These are phyloP conservation scores for Drosophila sp. DNA, from an alignment of 1,140 invertebrate genomes.

Conservation along the genomic window DNA sequence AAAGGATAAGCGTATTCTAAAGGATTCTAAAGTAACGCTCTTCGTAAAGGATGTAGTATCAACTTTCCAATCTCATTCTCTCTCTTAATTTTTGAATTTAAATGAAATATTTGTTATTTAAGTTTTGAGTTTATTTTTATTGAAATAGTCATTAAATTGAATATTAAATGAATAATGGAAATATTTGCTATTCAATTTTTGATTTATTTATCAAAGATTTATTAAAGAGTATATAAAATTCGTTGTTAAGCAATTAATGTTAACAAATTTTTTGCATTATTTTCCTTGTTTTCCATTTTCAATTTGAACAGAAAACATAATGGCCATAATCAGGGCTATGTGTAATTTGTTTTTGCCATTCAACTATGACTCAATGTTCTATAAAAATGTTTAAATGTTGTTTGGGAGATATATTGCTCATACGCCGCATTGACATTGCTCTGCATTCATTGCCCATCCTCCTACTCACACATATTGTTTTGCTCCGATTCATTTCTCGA, in stretches of 20 bases:
- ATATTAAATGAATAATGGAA: too few species aligned
- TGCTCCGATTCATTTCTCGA: constrained; percentile 52
- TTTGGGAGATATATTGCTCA: constrained; percentile 49
- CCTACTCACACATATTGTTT: too few species aligned
- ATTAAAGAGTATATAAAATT: not conserved
- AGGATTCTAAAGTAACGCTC: too few species aligned
- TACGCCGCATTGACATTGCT: constrained; percentile 62
- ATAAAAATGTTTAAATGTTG: constrained; percentile 32
- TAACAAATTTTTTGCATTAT: not conserved
- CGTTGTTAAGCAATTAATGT: not conserved
- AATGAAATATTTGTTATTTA: too few species aligned
- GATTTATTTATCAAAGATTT: too few species aligned
- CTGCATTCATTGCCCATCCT: constrained; percentile 21
- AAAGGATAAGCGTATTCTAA: not conserved
- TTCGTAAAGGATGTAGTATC: too few species aligned
- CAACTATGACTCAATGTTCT: constrained; percentile 46
- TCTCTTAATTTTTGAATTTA: too few species aligned
- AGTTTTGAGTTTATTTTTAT: too few species aligned
- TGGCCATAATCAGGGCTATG: constrained; percentile 23
- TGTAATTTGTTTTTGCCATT: constrained; percentile 36
- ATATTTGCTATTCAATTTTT: too few species aligned
- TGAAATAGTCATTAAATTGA: too few species aligned
- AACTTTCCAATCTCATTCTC: too few species aligned
- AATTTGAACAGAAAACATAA: constrained; percentile 11
- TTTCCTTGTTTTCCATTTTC: constrained; percentile 11